A percentile compares a stretch with the other conserved stretches of the same genome.
phyloP scores from a whole-genome alignment of 2,113 vertebrate species.

The Apaloderma vittatum region DNA sequence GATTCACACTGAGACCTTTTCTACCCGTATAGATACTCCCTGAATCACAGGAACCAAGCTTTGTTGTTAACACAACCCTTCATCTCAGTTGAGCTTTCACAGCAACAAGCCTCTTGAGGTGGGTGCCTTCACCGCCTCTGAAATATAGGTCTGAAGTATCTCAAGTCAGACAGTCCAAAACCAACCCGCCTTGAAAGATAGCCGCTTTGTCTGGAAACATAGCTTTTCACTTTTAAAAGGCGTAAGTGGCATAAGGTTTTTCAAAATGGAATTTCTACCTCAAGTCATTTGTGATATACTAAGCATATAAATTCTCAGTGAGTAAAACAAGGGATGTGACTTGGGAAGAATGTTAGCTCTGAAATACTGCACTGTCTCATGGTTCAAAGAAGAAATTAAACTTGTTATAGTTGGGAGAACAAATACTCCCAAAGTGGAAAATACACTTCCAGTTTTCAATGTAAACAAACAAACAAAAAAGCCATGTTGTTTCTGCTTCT shows the following conservation, averaged over 20 bases:
- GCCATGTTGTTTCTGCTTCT: not conserved
- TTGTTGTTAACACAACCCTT: not conserved
- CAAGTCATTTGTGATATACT: not conserved
- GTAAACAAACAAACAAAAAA: not conserved
- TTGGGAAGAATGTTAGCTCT: not conserved
- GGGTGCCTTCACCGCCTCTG: not conserved
- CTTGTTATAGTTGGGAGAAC: slow-evolving; percentile 40
- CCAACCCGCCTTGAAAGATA: not conserved
- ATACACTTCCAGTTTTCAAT: not conserved
- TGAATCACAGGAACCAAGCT: not conserved
- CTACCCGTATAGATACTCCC: not conserved
- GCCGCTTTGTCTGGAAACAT: not conserved
- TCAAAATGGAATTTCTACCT: not conserved
- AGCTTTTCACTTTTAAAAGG: not conserved
- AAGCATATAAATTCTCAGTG: not conserved
- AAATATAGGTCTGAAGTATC: not conserved
- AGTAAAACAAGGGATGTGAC: slow-evolving; percentile 27
- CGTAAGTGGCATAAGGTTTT: not conserved
- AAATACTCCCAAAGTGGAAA: slow-evolving; percentile 41
- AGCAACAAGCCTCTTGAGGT: not conserved
- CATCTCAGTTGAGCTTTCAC: not conserved
- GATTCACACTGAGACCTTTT: not conserved
- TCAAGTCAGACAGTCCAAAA: not conserved
- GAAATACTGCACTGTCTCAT: not conserved
- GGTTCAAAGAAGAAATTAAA: slow-evolving; percentile 43